A percentile compares a stretch with the other conserved stretches of the same genome.
Evolutionary conservation across 2,888 invertebrate genomes (phyloP).

Genomic region (Pandemis cinnamomeana): DNA sequence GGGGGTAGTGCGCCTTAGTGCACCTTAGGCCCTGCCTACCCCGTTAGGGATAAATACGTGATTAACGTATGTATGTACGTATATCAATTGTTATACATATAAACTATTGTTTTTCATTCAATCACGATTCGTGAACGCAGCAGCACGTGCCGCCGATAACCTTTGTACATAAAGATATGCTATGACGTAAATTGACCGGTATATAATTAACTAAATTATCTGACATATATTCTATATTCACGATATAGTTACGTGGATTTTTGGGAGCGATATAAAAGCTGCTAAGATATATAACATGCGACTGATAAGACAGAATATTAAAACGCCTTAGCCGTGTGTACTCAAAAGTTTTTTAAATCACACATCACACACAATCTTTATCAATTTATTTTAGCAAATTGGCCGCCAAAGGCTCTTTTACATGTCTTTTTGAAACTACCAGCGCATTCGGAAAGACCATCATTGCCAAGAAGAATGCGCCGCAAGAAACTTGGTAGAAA

Average conservation of each 20-base stretch:
- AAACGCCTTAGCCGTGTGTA: too few species aligned
- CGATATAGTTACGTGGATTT: background rate
- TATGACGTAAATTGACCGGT: constrained; percentile 15
- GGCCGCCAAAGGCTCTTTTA: too few species aligned
- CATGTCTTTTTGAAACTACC: too few species aligned
- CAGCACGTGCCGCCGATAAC: constrained; percentile 29
- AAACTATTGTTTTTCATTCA: constrained; percentile 1
- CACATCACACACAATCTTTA: too few species aligned
- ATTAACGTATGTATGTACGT: background rate
- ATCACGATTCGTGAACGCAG: background rate
- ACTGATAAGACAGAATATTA: background rate
- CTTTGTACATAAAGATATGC: constrained; percentile 10
- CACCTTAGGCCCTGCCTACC: too few species aligned
- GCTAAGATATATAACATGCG: background rate
- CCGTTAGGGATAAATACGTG: too few species aligned
- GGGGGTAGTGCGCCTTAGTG: too few species aligned
- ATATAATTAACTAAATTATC: constrained; percentile 1
- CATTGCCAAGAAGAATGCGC: too few species aligned
- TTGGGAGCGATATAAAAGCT: background rate
- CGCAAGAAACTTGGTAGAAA: too few species aligned
- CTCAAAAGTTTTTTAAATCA: too few species aligned
- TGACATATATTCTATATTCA: background rate
- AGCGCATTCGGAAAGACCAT: too few species aligned
- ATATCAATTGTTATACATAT: background rate
- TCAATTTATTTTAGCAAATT: too few species aligned